Conservation (phyloP, 2,888 invertebrate species). For the Agrilus mali region DNA sequence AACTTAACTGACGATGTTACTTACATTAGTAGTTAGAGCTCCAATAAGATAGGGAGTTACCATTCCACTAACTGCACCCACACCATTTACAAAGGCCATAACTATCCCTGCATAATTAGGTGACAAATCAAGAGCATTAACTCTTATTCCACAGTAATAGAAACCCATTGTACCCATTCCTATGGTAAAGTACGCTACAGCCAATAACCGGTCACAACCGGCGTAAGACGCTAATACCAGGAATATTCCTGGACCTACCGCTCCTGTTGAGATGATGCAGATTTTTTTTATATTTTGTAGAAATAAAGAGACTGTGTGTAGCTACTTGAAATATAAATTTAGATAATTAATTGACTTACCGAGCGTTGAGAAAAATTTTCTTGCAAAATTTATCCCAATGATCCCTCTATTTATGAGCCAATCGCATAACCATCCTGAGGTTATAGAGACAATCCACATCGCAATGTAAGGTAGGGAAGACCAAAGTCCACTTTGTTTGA, state of each 20-base stretch:
- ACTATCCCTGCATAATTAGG: slow-evolving; percentile 52
- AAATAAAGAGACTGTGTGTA: too few relatives aligned
- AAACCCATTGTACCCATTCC: slow-evolving; percentile 56
- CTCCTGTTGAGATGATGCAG: slow-evolving; percentile 33
- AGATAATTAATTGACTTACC: slow-evolving; percentile 5
- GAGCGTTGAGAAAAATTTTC: slow-evolving; percentile 36
- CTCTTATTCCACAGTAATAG: slow-evolving; percentile 55
- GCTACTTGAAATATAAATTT: too few relatives aligned
- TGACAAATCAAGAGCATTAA: slow-evolving; percentile 51
- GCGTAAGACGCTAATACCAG: slow-evolving; percentile 50
- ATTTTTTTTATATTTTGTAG: too few relatives aligned
- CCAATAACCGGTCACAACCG: slow-evolving; percentile 40
- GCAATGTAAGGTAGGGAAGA: slow-evolving; percentile 54
- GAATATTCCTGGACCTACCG: slow-evolving; percentile 47
- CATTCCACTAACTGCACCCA: slow-evolving; percentile 49
- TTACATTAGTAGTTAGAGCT: slow-evolving; percentile 46
- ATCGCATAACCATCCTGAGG: slow-evolving; percentile 55
- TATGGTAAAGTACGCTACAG: slow-evolving; percentile 42
- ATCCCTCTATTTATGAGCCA: slow-evolving; percentile 47
- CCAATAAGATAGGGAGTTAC: slow-evolving; percentile 48
- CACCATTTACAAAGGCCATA: slow-evolving; percentile 50
- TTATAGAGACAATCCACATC: slow-evolving; percentile 52
- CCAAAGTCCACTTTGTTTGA: slow-evolving; percentile 47
- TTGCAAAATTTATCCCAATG: slow-evolving; percentile 42
- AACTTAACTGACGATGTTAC: slow-evolving; percentile 18